Percentiles rank a stretch among this genome's conserved stretches.
Evolutionary conservation across 2,797 vertebrate genomes (phyloP).

Genomic region (Diceros bicornis): DNA sequence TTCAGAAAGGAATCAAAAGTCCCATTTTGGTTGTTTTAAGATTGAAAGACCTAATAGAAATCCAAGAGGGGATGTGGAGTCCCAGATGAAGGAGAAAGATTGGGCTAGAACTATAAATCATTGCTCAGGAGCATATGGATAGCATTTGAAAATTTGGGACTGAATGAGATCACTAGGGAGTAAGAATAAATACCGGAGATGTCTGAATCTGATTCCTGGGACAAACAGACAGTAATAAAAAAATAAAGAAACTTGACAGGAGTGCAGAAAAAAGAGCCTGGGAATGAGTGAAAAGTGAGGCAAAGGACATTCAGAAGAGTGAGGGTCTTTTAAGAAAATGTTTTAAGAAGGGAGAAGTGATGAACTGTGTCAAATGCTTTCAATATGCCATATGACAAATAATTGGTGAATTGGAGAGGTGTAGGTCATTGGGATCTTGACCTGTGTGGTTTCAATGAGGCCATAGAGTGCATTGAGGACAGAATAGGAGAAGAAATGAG

Average conservation of each 20-base stretch:
- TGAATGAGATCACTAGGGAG: background rate
- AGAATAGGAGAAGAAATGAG: background rate
- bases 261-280: background rate
- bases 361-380: background rate
- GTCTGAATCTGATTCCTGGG: background rate
- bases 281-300: background rate
- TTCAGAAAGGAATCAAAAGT: background rate
- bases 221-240: background rate
- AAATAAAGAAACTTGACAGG: background rate
- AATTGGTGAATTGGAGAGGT: too few species aligned
- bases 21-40: background rate
- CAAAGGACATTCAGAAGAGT: background rate
- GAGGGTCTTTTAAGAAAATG: background rate
- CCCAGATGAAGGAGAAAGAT: background rate
- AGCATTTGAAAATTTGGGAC: background rate
- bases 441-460: background rate
- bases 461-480: background rate
- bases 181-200: background rate
- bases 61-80: background rate
- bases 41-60: conserved; percentile 17
- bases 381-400: background rate
- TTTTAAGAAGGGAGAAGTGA: background rate
- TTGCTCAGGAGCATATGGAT: background rate
- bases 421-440: background rate
- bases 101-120: background rate